Evolutionary conservation across 2,113 vertebrate genomes (phyloP).

Genomic region (Amblyopsis rosae): DNA sequence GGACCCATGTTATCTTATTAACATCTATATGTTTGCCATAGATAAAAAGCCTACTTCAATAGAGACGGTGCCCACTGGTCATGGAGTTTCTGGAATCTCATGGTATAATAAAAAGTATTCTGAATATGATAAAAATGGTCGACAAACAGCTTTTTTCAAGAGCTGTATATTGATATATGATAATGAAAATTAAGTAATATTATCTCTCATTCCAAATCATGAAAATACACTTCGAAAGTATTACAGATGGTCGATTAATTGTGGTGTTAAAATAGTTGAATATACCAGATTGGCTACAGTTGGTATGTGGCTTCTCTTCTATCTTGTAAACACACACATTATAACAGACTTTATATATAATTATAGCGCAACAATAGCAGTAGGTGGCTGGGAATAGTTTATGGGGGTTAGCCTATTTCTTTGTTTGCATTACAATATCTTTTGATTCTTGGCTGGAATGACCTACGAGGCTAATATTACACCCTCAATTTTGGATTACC

Average conservation of each 20-base stretch:
- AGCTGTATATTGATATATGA: not conserved
- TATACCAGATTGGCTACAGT: constrained; percentile 62
- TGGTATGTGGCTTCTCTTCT: constrained; percentile 46
- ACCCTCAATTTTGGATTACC: constrained; percentile 12
- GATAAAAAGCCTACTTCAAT: no score
- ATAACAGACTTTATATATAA: constrained; percentile 43
- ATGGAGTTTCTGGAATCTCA: no score
- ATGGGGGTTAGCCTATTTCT: constrained; percentile 1
- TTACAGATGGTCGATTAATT: constrained; percentile 49
- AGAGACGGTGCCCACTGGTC: no score
- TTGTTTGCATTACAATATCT: constrained; percentile 23
- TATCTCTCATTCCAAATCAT: constrained; percentile 19
- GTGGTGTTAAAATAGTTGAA: constrained; percentile 38
- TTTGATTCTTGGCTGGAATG: constrained; percentile 14
- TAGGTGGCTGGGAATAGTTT: constrained; percentile 34
- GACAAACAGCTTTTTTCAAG: not conserved
- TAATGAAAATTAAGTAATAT: constrained; percentile 2
- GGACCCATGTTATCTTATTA: no score
- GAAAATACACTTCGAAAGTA: constrained; percentile 46
- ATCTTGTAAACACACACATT: constrained; percentile 57
- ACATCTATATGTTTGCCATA: no score
- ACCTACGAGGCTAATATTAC: not conserved
- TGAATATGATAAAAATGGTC: not conserved
- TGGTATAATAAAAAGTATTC: no score
- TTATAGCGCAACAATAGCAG: constrained; percentile 52